Evolutionary conservation across 2,888 invertebrate species (phyloP).

Genomic region (Cheilosia vernalis): DNA sequence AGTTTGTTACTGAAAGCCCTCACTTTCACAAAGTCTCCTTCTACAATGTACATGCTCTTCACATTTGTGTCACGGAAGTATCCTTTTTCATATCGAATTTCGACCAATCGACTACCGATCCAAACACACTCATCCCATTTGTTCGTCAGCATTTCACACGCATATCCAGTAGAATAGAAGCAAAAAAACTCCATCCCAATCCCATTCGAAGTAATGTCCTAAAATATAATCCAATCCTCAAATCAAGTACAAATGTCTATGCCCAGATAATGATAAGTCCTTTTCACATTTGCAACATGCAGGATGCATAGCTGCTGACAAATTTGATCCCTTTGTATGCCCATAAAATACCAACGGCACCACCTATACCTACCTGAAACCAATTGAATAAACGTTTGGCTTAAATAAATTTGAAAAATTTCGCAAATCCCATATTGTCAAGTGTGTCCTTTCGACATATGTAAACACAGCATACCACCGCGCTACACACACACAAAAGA

Average conservation of each 20-base stretch:
- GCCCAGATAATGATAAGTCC: conserved; percentile 13
- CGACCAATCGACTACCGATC: conserved; percentile 55
- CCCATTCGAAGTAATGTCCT: background rate
- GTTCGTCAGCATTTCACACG: conserved; percentile 29
- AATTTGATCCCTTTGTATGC: conserved; percentile 23
- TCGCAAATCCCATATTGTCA: conserved; percentile 71
- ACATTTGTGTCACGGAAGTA: conserved; percentile 18
- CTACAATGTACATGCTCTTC: background rate
- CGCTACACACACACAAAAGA: conserved; percentile 29
- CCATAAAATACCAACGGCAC: background rate
- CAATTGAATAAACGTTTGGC: conserved; percentile 42
- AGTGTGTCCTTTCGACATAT: conserved; percentile 58
- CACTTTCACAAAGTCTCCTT: background rate
- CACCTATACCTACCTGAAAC: conserved; percentile 52
- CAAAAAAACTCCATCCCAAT: conserved; percentile 8
- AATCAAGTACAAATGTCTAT: background rate
- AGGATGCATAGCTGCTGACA: conserved; percentile 33
- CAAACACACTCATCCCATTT: conserved; percentile 47
- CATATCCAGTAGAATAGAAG: background rate
- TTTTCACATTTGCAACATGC: conserved; percentile 49
- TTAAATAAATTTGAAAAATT: conserved; percentile 49
- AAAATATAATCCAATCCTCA: conserved; percentile 18
- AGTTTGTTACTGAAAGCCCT: background rate
- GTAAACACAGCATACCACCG: conserved; percentile 47
- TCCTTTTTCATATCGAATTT: conserved; percentile 55